Conservation (phyloP, 2,888 invertebrate species). For the Seira musarum region DNA sequence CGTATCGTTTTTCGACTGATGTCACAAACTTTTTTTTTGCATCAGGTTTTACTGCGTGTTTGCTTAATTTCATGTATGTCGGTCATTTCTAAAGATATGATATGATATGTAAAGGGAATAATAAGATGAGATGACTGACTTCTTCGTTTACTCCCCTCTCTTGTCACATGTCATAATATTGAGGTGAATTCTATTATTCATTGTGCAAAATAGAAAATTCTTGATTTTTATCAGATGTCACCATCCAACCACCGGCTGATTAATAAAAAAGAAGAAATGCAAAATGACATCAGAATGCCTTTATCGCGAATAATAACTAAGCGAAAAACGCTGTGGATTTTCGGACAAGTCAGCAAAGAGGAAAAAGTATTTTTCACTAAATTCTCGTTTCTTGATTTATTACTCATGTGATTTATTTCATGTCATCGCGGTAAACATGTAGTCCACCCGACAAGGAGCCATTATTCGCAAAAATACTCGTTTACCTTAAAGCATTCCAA, state of each 20-base stretch:
- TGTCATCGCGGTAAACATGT: slow-evolving; percentile 21
- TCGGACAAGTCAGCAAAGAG: too few species aligned
- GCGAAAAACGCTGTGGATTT: too few species aligned
- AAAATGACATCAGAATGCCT: background rate
- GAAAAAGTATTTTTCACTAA: too few species aligned
- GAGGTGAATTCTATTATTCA: slow-evolving; percentile 14
- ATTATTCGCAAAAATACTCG: slow-evolving; percentile 28
- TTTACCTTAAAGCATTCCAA: slow-evolving; percentile 26
- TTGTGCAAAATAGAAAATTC: slow-evolving; percentile 25
- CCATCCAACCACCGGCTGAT: background rate
- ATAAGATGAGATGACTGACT: background rate
- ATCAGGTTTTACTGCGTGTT: background rate
- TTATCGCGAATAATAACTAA: too few species aligned
- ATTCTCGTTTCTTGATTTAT: slow-evolving; percentile 27
- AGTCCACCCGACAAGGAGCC: slow-evolving; percentile 7
- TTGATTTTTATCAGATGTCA: slow-evolving; percentile 55
- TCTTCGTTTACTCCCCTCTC: background rate
- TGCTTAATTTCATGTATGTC: slow-evolving; percentile 3
- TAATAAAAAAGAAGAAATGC: background rate
- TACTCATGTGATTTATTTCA: slow-evolving; percentile 34
- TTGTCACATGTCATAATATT: slow-evolving; percentile 20
- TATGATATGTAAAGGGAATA: background rate
- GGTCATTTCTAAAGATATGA: background rate
- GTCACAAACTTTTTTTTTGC: background rate
- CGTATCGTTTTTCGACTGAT: background rate